Percentiles rank a stretch among this genome's conserved stretches.
These are phyloP conservation scores for Dolichoris vasculosae DNA, from an alignment of 1,140 invertebrate genomes.

Conservation along the genomic window DNA sequence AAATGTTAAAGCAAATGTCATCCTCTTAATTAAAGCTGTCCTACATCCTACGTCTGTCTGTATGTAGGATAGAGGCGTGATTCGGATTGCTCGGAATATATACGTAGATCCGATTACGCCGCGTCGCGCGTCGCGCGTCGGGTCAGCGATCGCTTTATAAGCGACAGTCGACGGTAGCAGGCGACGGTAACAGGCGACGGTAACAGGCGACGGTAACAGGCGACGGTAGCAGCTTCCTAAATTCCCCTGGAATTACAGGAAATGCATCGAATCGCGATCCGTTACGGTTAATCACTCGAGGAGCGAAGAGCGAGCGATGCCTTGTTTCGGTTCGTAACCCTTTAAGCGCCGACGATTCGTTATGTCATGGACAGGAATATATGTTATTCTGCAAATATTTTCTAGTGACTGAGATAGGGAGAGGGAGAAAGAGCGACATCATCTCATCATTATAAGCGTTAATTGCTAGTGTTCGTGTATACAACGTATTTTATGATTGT, in stretches of 20 bases:
- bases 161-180: background rate
- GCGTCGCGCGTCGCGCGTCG: background rate
- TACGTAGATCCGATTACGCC: background rate
- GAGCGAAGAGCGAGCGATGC: background rate
- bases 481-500: too few relatives aligned
- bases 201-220: background rate
- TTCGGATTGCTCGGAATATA: background rate
- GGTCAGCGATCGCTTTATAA: conserved; percentile 42
- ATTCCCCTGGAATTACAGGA: conserved; percentile 45
- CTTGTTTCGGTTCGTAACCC: background rate
- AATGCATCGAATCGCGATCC: conserved; percentile 31
- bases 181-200: background rate
- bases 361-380: background rate
- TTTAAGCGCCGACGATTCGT: conserved; percentile 40
- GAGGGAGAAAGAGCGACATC: background rate
- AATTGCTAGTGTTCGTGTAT: too few relatives aligned
- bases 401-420: background rate
- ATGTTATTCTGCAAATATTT: background rate
- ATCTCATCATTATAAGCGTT: background rate
- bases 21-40: background rate
- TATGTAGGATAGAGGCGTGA: background rate
- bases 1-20: background rate
- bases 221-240: conserved; percentile 12
- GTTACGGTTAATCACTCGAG: conserved; percentile 39
- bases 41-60: too few relatives aligned